Evolutionary conservation across 2,113 vertebrate species (phyloP).

Genomic region (Ammodytes dubius): DNA sequence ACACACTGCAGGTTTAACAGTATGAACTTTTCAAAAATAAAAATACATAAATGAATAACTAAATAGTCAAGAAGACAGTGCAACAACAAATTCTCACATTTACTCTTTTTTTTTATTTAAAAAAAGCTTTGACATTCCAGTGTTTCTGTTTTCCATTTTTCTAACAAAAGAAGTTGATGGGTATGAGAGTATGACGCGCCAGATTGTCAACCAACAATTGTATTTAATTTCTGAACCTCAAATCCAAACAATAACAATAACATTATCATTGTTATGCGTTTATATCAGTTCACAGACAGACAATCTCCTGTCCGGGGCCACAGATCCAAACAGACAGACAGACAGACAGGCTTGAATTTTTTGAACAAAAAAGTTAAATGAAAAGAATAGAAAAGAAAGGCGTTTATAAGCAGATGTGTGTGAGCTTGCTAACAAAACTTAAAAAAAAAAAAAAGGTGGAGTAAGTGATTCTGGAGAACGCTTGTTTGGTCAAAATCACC

Average conservation of each 20-base stretch:
- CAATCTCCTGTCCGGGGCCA: slow-evolving; percentile 21
- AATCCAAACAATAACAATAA: slow-evolving; percentile 22
- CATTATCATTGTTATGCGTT: background rate
- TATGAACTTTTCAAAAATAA: background rate
- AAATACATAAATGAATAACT: background rate
- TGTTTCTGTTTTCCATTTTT: slow-evolving; percentile 84
- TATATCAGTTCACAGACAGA: slow-evolving; percentile 37
- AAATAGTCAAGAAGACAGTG: background rate
- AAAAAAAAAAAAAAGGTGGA: too few species aligned
- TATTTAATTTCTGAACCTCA: slow-evolving; percentile 38
- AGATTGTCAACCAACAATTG: slow-evolving; percentile 74
- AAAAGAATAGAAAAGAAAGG: background rate
- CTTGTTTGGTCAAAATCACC: too few species aligned
- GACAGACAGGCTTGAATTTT: slow-evolving; percentile 11
- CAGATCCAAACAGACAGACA: slow-evolving; percentile 33
- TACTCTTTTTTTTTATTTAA: slow-evolving; percentile 70
- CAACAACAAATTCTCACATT: slow-evolving; percentile 53
- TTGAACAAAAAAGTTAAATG: too few species aligned
- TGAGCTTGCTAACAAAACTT: background rate
- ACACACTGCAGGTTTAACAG: too few species aligned
- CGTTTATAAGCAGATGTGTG: slow-evolving; percentile 52
- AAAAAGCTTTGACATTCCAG: slow-evolving; percentile 85
- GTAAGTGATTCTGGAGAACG: too few species aligned
- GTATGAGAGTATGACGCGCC: slow-evolving; percentile 49
- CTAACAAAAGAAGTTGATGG: slow-evolving; percentile 77